Conservation (phyloP, 2,888 invertebrate genomes). For the Gerris lacustris region DNA sequence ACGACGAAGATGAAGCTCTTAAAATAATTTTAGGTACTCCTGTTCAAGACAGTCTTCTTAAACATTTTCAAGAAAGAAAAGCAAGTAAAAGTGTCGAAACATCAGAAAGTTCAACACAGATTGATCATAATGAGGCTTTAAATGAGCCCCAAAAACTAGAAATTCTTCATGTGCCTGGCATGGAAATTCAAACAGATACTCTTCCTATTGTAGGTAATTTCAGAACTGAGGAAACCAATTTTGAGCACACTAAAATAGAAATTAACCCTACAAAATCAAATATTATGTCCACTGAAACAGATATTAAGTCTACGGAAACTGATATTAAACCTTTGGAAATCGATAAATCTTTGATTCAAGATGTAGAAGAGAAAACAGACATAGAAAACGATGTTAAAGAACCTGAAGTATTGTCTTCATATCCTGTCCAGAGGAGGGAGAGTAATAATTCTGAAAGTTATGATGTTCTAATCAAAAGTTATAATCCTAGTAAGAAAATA, state of each 20-base stretch:
- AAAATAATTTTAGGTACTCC: slow-evolving; percentile 48
- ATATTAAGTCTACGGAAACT: no score
- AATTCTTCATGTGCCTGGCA: no score
- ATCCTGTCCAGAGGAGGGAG: background rate
- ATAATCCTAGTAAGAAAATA: slow-evolving; percentile 2
- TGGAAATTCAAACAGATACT: no score
- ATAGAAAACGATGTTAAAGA: background rate
- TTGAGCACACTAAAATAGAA: no score
- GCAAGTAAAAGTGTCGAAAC: slow-evolving; percentile 20
- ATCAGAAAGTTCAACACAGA: slow-evolving; percentile 21
- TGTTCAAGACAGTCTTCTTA: slow-evolving; percentile 25
- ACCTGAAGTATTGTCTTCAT: background rate
- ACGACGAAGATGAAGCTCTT: slow-evolving; percentile 57
- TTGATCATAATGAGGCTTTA: background rate
- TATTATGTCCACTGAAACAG: no score
- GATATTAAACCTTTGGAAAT: background rate
- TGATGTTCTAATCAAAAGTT: slow-evolving; percentile 12
- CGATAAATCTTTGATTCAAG: background rate
- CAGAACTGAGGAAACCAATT: background rate
- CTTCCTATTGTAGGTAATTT: background rate
- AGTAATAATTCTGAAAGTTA: slow-evolving; percentile 5
- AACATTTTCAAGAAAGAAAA: slow-evolving; percentile 18
- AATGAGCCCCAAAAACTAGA: background rate
- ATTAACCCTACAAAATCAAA: no score
- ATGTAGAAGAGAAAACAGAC: background rate